Conservation (phyloP, 2,113 vertebrate species). For the Poeciliopsis turrubarensis region DNA sequence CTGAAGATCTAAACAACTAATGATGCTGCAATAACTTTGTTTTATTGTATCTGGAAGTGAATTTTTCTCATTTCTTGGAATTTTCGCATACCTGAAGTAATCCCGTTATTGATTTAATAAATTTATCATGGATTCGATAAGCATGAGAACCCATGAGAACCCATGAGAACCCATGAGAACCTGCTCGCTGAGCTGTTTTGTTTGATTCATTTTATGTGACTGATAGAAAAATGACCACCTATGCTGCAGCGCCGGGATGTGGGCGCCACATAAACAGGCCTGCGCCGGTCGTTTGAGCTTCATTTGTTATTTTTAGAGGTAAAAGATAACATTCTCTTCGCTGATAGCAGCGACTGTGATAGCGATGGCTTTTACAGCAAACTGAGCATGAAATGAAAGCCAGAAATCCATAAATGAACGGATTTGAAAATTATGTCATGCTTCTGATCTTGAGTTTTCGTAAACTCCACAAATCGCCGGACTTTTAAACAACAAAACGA, state of each 20-base stretch:
- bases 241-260: conserved; percentile 59
- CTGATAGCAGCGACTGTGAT: conserved; percentile 48
- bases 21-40: too few relatives aligned
- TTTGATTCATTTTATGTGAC: background rate
- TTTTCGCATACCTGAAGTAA: background rate
- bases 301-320: conserved; percentile 53
- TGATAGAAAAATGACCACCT: conserved; percentile 46
- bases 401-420: background rate
- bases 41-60: too few relatives aligned
- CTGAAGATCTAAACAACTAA: too few relatives aligned
- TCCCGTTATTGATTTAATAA: background rate
- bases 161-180: background rate
- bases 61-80: too few relatives aligned
- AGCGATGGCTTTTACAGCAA: conserved; percentile 4
- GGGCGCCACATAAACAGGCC: conserved; percentile 51
- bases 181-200: conserved; percentile 11
- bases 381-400: conserved; percentile 3
- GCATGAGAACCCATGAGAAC: conserved; percentile 15
- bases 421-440: background rate
- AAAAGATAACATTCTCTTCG: conserved; percentile 54
- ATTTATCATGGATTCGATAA: conserved; percentile 4
- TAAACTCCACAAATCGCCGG: too few relatives aligned
- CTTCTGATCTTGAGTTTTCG: background rate
- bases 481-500: background rate
- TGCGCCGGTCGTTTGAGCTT: conserved; percentile 43